Conservation (phyloP, 2,797 vertebrate genomes). For the Sebastes wilsoni region DNA sequence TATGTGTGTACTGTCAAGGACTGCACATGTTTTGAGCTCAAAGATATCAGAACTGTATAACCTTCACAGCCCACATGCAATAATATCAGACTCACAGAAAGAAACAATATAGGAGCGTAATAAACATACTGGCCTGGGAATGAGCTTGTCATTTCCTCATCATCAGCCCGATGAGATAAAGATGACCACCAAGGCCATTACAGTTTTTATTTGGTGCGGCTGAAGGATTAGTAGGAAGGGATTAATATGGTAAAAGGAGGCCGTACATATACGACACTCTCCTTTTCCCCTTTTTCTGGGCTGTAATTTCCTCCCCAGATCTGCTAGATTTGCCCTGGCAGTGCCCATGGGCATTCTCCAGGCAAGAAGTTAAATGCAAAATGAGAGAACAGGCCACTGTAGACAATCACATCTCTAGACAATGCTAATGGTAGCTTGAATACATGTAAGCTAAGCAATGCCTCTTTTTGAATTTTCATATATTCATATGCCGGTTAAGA, state of each 20-base stretch:
- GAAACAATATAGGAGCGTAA: constrained; percentile 6
- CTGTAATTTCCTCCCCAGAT: constrained; percentile 52
- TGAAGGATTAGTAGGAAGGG: constrained; percentile 73
- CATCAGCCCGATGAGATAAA: constrained; percentile 59
- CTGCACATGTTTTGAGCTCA: background rate
- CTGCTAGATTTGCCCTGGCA: constrained; percentile 39
- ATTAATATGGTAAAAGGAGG: constrained; percentile 73
- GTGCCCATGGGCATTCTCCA: constrained; percentile 33
- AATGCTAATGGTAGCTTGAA: constrained; percentile 43
- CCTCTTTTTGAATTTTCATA: constrained; percentile 1
- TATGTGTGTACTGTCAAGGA: background rate
- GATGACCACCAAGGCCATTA: constrained; percentile 73
- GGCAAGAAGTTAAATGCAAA: constrained; percentile 25
- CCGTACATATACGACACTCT: constrained; percentile 65
- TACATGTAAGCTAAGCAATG: constrained; percentile 3
- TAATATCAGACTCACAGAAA: constrained; percentile 4
- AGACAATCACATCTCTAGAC: constrained; percentile 32
- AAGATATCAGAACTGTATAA: background rate
- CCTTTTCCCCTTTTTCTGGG: constrained; percentile 24
- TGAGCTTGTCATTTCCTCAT: constrained; percentile 49
- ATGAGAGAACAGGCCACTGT: constrained; percentile 21
- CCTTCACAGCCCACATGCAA: background rate
- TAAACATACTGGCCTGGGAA: constrained; percentile 24
- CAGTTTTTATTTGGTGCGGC: constrained; percentile 71
- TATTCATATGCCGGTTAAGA: background rate